Evolutionary conservation across 2,888 invertebrate genomes (phyloP).

Genomic region (Eustalomyia histrio): DNA sequence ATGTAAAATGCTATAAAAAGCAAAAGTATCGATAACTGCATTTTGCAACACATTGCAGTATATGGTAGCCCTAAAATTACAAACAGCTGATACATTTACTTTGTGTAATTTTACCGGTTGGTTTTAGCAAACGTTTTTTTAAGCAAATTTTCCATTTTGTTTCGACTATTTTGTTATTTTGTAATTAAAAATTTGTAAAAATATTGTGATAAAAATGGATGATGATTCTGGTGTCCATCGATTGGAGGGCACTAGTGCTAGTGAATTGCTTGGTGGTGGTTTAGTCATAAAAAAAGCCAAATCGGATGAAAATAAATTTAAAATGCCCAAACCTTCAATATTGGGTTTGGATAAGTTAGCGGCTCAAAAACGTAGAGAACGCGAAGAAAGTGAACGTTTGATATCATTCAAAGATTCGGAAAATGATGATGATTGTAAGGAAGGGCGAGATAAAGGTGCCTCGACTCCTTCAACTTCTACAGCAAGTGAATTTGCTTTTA

Average conservation of each 20-base stretch:
- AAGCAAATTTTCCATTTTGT: not conserved
- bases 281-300: constrained; percentile 84
- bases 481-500: constrained; percentile 75
- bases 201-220: constrained; percentile 63
- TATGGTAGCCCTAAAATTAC: too few relatives aligned
- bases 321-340: constrained; percentile 87
- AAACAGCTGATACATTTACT: constrained; percentile 40
- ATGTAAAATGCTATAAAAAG: too few relatives aligned
- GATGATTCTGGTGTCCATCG: constrained; percentile 82
- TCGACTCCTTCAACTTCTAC: constrained; percentile 53
- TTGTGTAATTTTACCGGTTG: constrained; percentile 41
- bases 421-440: constrained; percentile 78
- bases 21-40: too few relatives aligned
- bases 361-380: constrained; percentile 84
- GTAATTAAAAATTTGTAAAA: not conserved
- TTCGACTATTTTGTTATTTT: not conserved
- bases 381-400: constrained; percentile 83
- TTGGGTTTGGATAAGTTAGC: constrained; percentile 93
- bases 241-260: constrained; percentile 84
- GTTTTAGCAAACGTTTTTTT: constrained; percentile 47
- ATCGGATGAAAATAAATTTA: constrained; percentile 82
- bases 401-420: constrained; percentile 84
- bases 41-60: too few relatives aligned
- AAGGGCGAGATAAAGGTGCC: constrained; percentile 58
- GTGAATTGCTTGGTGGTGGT: constrained; percentile 85